Evolutionary conservation across 2,797 vertebrate genomes (phyloP), one percentile per base, ranked within the genome.

Genomic region (Ctenopoma kingsleyae): DNA sequence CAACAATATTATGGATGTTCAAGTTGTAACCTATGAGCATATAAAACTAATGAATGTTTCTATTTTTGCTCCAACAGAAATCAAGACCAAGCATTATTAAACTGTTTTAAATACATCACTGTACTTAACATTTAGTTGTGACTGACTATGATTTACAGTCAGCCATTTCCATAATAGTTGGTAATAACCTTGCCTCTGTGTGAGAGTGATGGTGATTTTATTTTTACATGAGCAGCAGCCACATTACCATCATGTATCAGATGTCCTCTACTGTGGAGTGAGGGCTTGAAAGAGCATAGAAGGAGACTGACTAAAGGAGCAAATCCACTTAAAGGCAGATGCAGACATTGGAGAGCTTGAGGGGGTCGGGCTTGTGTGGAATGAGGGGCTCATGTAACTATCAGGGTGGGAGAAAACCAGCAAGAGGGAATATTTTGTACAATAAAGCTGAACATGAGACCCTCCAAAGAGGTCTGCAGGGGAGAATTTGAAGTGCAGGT

Each of bases 141-240:
- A 67, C 51, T 43, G 77, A 67, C 52, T 16, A 76, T 86, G 85
- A 91, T 87, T 85, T 79, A 87, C 58, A 54, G 54, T 32, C 71
- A 55, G 23, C 10, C 62, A 77, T 85, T 88, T 87, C 68, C 63
- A 82, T 76, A 71, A 64, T 64, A 77, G 69, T 70, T 65, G 52
- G 67, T 84, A 84, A 89, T 87, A 90, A 82, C 84, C 76, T 79
- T 82, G 82, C 56, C 56, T 48, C 48, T 66, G 64, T 36, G 25
- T 64, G 70, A 74, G 77, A 89, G 52, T 20, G 81, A 90, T 86
- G 71, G 68, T 67, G 67, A 81, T 83, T 90, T 92, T 87, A 89
- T 86, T 91, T 90, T 90, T 89, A 85, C 91, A 92, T 87, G 82
- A 90, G 80, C 79, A 44, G 27, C 35, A 73, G 76, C 55, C 73